Evolutionary conservation across 2,888 invertebrate species (phyloP).

Genomic region (Coleophora deauratella): DNA sequence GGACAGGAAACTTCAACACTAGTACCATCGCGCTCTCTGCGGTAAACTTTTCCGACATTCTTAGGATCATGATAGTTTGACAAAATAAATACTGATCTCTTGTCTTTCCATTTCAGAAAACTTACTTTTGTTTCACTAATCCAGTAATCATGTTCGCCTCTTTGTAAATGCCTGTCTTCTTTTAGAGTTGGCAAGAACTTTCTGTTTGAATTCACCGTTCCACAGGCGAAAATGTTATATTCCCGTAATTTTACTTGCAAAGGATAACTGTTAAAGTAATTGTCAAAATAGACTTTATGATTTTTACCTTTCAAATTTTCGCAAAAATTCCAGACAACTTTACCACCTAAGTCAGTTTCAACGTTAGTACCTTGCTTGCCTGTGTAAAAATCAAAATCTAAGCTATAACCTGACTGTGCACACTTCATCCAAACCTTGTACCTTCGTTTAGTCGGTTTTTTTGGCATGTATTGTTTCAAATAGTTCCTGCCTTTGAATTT

Average conservation of each 20-base stretch:
- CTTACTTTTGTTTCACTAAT: slow-evolving; percentile 7
- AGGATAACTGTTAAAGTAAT: slow-evolving; percentile 11
- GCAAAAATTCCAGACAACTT: slow-evolving; percentile 9
- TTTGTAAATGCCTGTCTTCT: slow-evolving; percentile 4
- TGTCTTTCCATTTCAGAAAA: slow-evolving; percentile 14
- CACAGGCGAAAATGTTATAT: slow-evolving; percentile 9
- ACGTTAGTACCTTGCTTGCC: slow-evolving; percentile 8
- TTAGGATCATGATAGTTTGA: slow-evolving; percentile 13
- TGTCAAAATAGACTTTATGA: too few relatives aligned
- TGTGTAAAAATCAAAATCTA: slow-evolving; percentile 12
- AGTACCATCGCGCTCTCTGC: slow-evolving; percentile 6
- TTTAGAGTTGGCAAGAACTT: slow-evolving; percentile 5
- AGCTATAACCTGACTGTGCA: slow-evolving; percentile 7
- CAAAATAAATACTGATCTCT: slow-evolving; percentile 11
- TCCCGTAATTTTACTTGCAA: slow-evolving; percentile 10
- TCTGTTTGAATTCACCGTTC: slow-evolving; percentile 9
- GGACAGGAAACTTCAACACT: slow-evolving; percentile 12
- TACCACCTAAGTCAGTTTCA: slow-evolving; percentile 9
- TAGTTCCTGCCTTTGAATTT: slow-evolving; percentile 5
- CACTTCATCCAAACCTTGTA: slow-evolving; percentile 8
- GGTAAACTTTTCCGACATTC: slow-evolving; percentile 4
- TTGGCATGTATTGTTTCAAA: slow-evolving; percentile 9
- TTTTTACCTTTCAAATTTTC: slow-evolving; percentile 4
- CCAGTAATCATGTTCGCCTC: slow-evolving; percentile 8
- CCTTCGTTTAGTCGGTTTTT: slow-evolving; percentile 9